phyloP scores from a whole-genome alignment of 2,888 invertebrate genomes.

The Eupeodes luniger region DNA sequence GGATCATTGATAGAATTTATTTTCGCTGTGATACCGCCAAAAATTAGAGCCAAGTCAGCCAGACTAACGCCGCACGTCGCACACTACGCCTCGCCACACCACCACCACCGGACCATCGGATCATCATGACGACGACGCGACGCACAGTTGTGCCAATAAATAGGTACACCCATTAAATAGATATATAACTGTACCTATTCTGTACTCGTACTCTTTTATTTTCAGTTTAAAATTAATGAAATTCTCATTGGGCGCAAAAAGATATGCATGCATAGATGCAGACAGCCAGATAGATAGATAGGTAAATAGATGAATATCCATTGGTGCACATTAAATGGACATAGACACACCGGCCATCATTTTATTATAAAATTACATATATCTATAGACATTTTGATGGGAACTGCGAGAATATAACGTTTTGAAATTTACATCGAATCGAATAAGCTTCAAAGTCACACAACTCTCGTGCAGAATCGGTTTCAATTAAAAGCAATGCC shows the following conservation, averaged over 20 bases:
- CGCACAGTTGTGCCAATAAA: background rate
- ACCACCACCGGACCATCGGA: slow-evolving; percentile 4
- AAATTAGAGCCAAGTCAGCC: background rate
- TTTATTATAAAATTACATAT: slow-evolving; percentile 18
- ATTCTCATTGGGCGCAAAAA: slow-evolving; percentile 73
- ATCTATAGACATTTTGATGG: background rate
- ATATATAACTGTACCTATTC: background rate
- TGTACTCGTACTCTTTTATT: slow-evolving; percentile 35
- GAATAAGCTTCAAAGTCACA: slow-evolving; percentile 70
- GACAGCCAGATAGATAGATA: slow-evolving; percentile 54
- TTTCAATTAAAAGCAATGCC: slow-evolving; percentile 74
- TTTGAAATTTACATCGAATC: slow-evolving; percentile 49
- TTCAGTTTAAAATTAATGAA: slow-evolving; percentile 69
- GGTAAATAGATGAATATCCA: slow-evolving; percentile 38
- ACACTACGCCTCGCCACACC: too few relatives aligned
- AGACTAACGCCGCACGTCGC: background rate
- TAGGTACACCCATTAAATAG: background rate
- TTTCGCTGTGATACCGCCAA: slow-evolving; percentile 31
- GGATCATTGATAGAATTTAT: slow-evolving; percentile 60
- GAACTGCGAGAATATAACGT: background rate
- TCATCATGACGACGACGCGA: background rate
- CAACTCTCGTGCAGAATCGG: slow-evolving; percentile 52
- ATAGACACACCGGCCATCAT: slow-evolving; percentile 15
- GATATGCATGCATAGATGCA: slow-evolving; percentile 46
- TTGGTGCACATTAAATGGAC: slow-evolving; percentile 38